These are phyloP conservation scores for Porphyrio hochstetteri DNA, from an alignment of 2,113 vertebrate genomes.

Conservation along the genomic window DNA sequence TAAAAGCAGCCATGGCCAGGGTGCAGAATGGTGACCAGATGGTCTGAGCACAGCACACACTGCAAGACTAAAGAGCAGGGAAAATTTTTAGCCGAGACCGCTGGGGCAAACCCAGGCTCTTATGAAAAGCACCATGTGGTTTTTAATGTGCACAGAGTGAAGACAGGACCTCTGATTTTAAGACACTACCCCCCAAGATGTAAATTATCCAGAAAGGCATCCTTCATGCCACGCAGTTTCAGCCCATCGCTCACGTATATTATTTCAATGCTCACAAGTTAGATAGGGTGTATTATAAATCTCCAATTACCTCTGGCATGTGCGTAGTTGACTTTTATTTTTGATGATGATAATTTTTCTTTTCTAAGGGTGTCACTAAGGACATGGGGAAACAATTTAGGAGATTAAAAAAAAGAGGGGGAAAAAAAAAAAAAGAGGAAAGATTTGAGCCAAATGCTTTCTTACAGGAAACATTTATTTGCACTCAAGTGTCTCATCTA, in stretches of 20 bases:
- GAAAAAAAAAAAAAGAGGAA: background rate
- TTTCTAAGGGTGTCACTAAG: conserved; percentile 13
- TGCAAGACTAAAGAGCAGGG: background rate
- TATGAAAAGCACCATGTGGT: conserved; percentile 38
- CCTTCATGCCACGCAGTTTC: conserved; percentile 30
- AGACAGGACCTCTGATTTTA: conserved; percentile 58
- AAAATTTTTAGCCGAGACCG: background rate
- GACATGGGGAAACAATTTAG: conserved; percentile 62
- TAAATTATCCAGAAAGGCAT: conserved; percentile 67
- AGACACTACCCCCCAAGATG: conserved; percentile 47
- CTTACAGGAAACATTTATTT: conserved; percentile 67
- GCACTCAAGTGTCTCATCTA: conserved; percentile 48
- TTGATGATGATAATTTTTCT: background rate
- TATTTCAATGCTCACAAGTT: conserved; percentile 39
- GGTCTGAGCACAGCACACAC: background rate
- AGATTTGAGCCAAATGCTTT: conserved; percentile 50
- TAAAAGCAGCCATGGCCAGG: conserved; percentile 29
- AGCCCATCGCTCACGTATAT: conserved; percentile 23
- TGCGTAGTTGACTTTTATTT: conserved; percentile 43
- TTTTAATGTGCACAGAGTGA: conserved; percentile 28
- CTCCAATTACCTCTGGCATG: conserved; percentile 41
- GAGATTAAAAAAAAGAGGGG: background rate
- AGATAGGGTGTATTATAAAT: conserved; percentile 20
- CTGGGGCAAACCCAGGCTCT: background rate
- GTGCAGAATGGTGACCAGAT: conserved; percentile 67